Base-by-base conservation (phyloP, 2,113 vertebrate genomes). In the Trogon surrucura region DNA sequence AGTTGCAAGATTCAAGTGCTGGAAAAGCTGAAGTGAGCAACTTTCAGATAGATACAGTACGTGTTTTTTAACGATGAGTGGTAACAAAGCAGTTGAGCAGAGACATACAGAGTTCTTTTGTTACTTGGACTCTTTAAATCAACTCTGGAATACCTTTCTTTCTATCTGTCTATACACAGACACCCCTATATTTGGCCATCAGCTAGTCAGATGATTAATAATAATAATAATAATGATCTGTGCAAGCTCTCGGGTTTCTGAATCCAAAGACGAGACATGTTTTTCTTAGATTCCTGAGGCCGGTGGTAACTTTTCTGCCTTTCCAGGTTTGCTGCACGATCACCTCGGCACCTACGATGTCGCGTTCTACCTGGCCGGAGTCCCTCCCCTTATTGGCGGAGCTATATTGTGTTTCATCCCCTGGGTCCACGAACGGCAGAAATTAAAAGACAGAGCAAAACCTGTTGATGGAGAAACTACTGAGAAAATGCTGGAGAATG, bases 291-390 rank as follows among this genome's bases (percentile, higher is more conserved):
- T 36, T 41, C 29, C 15, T 2, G 13, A 65, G 30, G 34, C 16
- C 20, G 22, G 20, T 81, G 65, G 75, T 73, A 34, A 61, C 66
- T 36, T 54, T 13, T 45, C 53, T 97, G 38, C 87, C 67, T 72
- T 71, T 56, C 14, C 95, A 99, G 99, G 99, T 30, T 98, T 98
- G 86, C 98, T 99, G 80, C 98, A 96, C 34, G 99, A 99, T 94
- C 95, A 97, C 21, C 98, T 99, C 11, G 98, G 98, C 15, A 98
- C 82, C 93, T 99, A 99, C 1, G 92, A 99, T 4, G 91, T 98
- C 83, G 99, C 99, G 1, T 99, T 99, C 97, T 99, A 99, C 97
- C 97, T 99, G 92, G 99, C 99, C 1, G 99, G 99, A 4, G 97
- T 99, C 80, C 99, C 99, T 9, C 99, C 99, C 3, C 95, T 99